Evolutionary conservation across 64 coral and sea anemone species (phyloP).

Genomic region (Stylophora pistillata): DNA sequence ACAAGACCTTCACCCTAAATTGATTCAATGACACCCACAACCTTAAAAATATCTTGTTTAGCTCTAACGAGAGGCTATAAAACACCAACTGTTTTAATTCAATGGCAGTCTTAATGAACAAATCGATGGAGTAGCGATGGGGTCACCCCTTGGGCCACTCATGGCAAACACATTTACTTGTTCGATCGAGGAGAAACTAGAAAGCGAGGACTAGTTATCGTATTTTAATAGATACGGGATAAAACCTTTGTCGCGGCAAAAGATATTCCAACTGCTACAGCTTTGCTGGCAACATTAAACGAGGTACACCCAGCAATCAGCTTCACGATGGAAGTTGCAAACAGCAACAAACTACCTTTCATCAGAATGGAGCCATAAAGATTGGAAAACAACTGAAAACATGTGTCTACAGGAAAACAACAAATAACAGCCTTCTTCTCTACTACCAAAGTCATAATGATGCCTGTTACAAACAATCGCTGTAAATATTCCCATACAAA

Average conservation of each 20-base stretch:
- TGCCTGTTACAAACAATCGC: slow-evolving; percentile 35
- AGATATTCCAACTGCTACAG: slow-evolving; percentile 7
- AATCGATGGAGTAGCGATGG: too few species aligned
- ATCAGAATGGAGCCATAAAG: slow-evolving; percentile 64
- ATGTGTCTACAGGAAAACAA: slow-evolving; percentile 57
- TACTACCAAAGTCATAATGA: slow-evolving; percentile 29
- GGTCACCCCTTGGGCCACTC: too few species aligned
- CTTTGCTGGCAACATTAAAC: slow-evolving; percentile 11
- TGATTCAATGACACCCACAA: too few species aligned
- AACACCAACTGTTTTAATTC: too few species aligned
- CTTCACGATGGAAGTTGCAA: slow-evolving; percentile 46
- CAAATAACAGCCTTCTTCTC: slow-evolving; percentile 28
- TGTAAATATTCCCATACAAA: too few species aligned
- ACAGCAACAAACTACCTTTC: slow-evolving; percentile 53
- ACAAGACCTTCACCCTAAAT: too few species aligned
- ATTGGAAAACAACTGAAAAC: slow-evolving; percentile 48
- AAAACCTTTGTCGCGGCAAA: neutral
- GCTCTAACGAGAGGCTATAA: too few species aligned
- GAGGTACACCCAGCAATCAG: slow-evolving; percentile 33
- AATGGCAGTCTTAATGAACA: too few species aligned
- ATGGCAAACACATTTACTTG: too few species aligned
- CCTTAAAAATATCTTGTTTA: too few species aligned
- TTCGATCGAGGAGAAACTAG: too few species aligned
- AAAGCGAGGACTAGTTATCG: too few species aligned
- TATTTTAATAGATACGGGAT: slow-evolving; percentile 21